A percentile compares a stretch with the other conserved stretches of the same genome.
phyloP scores from a whole-genome alignment of 2,797 vertebrate genomes.

The Lophotriccus pileatus region DNA sequence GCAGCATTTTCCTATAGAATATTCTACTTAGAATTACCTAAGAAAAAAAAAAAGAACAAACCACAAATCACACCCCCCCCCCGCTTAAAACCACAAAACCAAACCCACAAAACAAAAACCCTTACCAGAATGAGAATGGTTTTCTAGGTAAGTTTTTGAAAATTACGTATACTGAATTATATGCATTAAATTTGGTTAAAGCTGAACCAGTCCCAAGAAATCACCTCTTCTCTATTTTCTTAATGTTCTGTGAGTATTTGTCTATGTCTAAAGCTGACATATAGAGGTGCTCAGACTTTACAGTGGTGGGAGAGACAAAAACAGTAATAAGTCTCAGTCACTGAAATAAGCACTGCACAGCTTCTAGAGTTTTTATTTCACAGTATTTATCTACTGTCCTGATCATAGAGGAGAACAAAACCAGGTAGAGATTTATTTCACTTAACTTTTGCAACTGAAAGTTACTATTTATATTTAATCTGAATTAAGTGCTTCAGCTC shows the following conservation, averaged over 20 bases:
- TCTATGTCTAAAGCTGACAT: not conserved
- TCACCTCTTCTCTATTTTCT: not conserved
- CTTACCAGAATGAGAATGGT: not conserved
- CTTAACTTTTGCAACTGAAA: not conserved
- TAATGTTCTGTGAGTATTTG: not conserved
- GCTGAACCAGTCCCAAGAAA: not conserved
- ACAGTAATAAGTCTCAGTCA: not conserved
- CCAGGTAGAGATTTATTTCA: not conserved
- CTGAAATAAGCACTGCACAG: not conserved
- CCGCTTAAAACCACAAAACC: not conserved
- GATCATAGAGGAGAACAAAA: not conserved
- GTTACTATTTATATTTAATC: not conserved
- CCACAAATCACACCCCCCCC: fast-evolving
- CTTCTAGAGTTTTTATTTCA: not conserved
- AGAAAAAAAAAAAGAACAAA: not conserved
- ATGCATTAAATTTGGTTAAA: not conserved
- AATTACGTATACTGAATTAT: not conserved
- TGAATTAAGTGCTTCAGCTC: not conserved
- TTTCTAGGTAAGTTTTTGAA: not conserved
- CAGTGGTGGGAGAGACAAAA: not conserved
- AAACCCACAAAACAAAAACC: not conserved
- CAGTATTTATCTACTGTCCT: not conserved
- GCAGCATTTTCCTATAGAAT: not conserved
- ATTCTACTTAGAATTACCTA: not conserved
- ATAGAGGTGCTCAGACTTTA: not conserved